Evolutionary conservation across 2,797 vertebrate species (phyloP), one percentile per base, ranked within the genome.

Genomic region (Dicrostonyx torquatus): DNA sequence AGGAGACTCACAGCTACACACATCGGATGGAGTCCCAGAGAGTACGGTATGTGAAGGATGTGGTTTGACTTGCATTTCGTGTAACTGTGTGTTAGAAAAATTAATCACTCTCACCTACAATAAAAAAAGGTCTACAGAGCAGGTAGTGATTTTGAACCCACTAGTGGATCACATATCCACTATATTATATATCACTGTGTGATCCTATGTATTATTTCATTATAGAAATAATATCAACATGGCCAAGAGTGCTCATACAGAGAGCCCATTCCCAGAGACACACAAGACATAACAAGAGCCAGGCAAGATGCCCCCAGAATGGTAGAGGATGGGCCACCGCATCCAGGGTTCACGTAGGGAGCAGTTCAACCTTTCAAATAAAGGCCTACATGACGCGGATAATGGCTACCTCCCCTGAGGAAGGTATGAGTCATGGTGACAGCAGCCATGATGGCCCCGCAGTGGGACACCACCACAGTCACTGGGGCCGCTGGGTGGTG

Each of bases 21-120:
- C 55, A 86, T 83, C 78, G 93, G 84, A 78, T 29, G 58, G 84
- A 83, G 73, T 20, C 87, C 77, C 83, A 70, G 37, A 90, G 92
- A 94, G 96, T 95, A 70, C 40, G 18, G 80, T 90, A 66, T 89
- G 90, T 78, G 85, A 93, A 94, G 73, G 96, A 68, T 75, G 77
- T 73, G 70, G 91, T 68, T 95, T 91, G 87, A 91, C 76, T 97
- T 34, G 15, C 96, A 94, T 97, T 96, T 94, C 93, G 89, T 48
- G 45, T 95, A 96, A 97, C 97, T 96, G 80, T n/a, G 84, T 93
- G 90, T 48, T 96, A 80, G 92, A 90, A 94, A 96, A 96, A 95
- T 80, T 90, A 95, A 91, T 96, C 75, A 58, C 55, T 94, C 75
- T 92, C 78, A 96, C 89, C 70, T 75, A 82, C 92, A 95, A 90